phyloP scores from a whole-genome alignment of 1,140 invertebrate species.

The Drosophila nannoptera region DNA sequence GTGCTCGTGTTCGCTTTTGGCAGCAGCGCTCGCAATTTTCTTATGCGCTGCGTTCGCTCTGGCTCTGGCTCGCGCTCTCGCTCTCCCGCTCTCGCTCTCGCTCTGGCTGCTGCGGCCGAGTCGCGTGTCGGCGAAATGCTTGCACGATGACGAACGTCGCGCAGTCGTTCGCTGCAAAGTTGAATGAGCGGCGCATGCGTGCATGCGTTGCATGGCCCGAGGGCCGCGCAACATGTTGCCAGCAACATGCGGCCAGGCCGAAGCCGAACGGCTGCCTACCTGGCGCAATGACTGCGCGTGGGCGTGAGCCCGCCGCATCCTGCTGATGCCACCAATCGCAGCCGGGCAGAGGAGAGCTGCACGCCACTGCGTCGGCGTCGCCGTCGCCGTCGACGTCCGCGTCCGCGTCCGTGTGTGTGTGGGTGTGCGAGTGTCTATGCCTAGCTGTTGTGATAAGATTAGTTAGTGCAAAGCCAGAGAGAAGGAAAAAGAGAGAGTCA shows the following conservation, averaged over 20 bases:
- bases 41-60: conserved; percentile 15
- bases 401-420: conserved; percentile 9
- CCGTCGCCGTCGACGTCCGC: neutral
- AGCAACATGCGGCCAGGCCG: conserved; percentile 31
- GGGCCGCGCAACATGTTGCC: conserved; percentile 32
- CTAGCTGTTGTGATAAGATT: conserved; percentile 28
- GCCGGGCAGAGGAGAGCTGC: conserved; percentile 7
- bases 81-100: conserved; percentile 5
- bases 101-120: conserved; percentile 26
- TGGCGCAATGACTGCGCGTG: conserved; percentile 38
- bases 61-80: conserved; percentile 12
- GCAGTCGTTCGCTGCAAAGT: conserved; percentile 31
- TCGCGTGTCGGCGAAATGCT: conserved; percentile 65
- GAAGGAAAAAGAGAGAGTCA: neutral
- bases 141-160: conserved; percentile 49
- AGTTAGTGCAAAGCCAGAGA: conserved; percentile 10
- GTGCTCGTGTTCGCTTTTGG: conserved; percentile 34
- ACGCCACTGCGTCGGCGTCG: neutral
- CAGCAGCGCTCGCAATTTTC: conserved; percentile 41
- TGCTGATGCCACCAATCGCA: conserved; percentile 25
- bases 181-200: conserved; percentile 53
- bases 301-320: conserved; percentile 39
- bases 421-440: conserved; percentile 20
- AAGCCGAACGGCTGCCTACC: conserved; percentile 11
- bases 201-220: neutral